Percentiles rank a stretch among this genome's conserved stretches.
phyloP scores from a whole-genome alignment of 2,113 vertebrate genomes.

The Hemicordylus capensis region DNA sequence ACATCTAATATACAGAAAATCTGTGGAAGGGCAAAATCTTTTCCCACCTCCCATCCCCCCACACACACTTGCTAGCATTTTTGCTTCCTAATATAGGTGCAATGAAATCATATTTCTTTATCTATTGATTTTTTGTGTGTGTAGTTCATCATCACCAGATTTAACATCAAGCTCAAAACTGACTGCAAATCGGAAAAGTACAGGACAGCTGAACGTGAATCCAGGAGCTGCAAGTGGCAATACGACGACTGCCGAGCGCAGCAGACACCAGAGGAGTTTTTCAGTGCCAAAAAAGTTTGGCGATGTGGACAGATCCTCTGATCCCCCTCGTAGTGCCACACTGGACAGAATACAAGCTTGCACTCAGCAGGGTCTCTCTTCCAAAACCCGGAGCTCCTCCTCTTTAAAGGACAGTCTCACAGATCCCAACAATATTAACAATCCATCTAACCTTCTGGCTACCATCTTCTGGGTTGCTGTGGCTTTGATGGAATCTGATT shows the following conservation, averaged over 20 bases:
- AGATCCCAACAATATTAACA: constrained; percentile 90
- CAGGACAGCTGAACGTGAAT: constrained; percentile 92
- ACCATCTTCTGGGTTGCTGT: constrained; percentile 98
- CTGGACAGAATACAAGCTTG: constrained; percentile 96
- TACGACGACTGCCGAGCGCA: constrained; percentile 85
- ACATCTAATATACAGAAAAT: background rate
- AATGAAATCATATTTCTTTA: background rate
- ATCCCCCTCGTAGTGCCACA: constrained; percentile 95
- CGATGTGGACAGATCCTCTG: constrained; percentile 84
- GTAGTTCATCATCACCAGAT: constrained; percentile 92
- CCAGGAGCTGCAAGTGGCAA: constrained; percentile 75
- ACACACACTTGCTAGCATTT: background rate
- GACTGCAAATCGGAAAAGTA: constrained; percentile 92
- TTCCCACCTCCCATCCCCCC: too few relatives aligned
- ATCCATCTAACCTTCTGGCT: constrained; percentile 91
- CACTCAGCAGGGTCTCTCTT: constrained; percentile 88
- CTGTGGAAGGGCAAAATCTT: background rate
- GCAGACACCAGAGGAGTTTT: constrained; percentile 94
- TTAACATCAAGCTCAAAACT: constrained; percentile 89
- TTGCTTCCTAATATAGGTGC: background rate
- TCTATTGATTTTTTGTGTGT: constrained; percentile 36
- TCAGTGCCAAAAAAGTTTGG: constrained; percentile 98
- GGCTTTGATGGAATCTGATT: constrained; percentile 98
- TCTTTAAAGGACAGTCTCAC: constrained; percentile 90
- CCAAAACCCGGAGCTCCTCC: constrained; percentile 86